Base-by-base conservation (phyloP, 2,113 vertebrate genomes). In the Hippocampus zosterae region DNA sequence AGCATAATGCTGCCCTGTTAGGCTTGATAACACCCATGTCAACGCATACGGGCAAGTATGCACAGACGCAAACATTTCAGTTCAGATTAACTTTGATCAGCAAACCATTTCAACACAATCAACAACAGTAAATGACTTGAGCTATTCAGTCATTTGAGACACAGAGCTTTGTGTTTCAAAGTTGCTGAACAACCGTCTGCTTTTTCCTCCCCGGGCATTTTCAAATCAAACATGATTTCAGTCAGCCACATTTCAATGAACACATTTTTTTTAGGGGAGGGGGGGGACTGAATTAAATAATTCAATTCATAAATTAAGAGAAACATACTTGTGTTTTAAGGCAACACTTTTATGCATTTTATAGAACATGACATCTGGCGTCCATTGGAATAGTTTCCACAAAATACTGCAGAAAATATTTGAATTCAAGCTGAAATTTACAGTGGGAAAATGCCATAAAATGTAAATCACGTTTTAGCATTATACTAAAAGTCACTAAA, bases 11-110 rank as follows among this genome's bases (percentile, higher is more conserved):
- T 11, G 16, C n/a, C 60, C 71, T 73, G 70, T 87, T 72, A 72
- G 70, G 74, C 60, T 53, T 76, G 84, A 87, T 82, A 84, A 77
- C 73, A 72, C 68, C 73, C 69, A 44, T 81, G 87, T 88, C 79
- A 82, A 72, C 89, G 80, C 80, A 75, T 62, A 72, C 52, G 60
- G 62, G 67, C 68, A 72, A 44, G 53, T 65, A 77, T 65, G 61
- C 74, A 67, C 63, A 69, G 69, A 70, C 63, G 64, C 42, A 2
- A 44, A 81, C 44, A 7, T 65, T 76, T 59, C 62, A 7, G 53
- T 74, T 33, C 46, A 67, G 68, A 82, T 62, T 52, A 67, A 69
- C 50, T 78, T 72, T 77, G 73, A 83, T 72, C 75, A 27, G 23
- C n/a, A 7, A 64, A 29, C 57, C 71, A 64, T 57, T 70, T 66